These are phyloP conservation scores for Rhabdomys pumilio DNA, from an alignment of 2,797 vertebrate species.

Conservation along the genomic window DNA sequence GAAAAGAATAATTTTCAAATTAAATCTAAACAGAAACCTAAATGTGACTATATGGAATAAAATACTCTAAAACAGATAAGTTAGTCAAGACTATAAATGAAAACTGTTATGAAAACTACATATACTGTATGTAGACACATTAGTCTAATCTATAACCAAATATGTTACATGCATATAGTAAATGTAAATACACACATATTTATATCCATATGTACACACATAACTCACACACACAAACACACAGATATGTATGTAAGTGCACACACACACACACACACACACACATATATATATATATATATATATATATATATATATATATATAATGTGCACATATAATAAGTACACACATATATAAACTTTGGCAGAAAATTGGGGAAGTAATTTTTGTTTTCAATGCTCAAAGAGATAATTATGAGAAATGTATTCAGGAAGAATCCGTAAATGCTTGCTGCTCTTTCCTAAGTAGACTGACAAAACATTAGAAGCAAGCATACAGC, in stretches of 20 bases:
- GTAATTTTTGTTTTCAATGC: background rate
- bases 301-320: background rate
- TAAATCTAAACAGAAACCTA: background rate
- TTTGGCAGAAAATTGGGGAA: background rate
- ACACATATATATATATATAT: background rate
- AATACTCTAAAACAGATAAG: background rate
- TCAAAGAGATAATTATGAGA: background rate
- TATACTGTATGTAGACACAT: background rate
- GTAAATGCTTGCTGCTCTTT: background rate
- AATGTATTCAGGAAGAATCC: background rate
- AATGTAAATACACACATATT: background rate
- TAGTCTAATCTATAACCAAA: background rate
- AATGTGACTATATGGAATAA: background rate
- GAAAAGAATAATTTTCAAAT: background rate
- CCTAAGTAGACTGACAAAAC: conserved; percentile 30
- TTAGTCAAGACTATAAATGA: conserved; percentile 18
- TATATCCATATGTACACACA: too few relatives aligned
- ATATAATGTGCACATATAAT: background rate
- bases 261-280: background rate
- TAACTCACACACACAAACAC: background rate
- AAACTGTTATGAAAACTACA: background rate
- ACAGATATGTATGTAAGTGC: too few relatives aligned
- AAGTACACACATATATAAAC: too few relatives aligned
- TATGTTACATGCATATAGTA: background rate
- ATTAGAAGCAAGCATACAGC: background rate